Evolutionary conservation across 1,140 invertebrate species (phyloP).

Genomic region (Elymnias hypermnestra): DNA sequence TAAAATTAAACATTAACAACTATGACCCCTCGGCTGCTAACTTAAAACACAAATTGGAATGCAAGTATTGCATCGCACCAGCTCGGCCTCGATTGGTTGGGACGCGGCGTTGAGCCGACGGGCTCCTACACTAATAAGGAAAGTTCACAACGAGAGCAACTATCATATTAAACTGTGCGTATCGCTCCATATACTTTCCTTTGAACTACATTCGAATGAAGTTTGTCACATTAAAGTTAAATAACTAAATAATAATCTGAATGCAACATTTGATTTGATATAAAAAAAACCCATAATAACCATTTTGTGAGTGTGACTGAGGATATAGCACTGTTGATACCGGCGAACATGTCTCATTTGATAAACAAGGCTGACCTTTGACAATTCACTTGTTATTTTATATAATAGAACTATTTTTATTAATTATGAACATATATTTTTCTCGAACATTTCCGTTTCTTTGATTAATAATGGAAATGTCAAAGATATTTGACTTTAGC

Average conservation of each 20-base stretch:
- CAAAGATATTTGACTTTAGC: no score
- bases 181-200: constrained; percentile 65
- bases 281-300: constrained; percentile 71
- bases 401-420: no score
- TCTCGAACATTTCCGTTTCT: no score
- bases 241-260: constrained; percentile 68
- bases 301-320: constrained; percentile 64
- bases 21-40: constrained; percentile 60
- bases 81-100: constrained; percentile 43
- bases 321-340: constrained; percentile 61
- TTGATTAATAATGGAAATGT: no score
- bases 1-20: constrained; percentile 67
- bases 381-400: no score
- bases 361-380: no score
- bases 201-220: constrained; percentile 71
- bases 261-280: constrained; percentile 69
- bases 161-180: constrained; percentile 63
- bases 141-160: constrained; percentile 55
- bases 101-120: constrained; percentile 20
- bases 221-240: constrained; percentile 56
- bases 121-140: constrained; percentile 44
- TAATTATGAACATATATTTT: no score
- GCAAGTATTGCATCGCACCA: constrained; percentile 74
- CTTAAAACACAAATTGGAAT: constrained; percentile 71
- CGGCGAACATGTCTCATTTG: no score